Conservation (phyloP, 2,113 vertebrate genomes). For the Cebidichthys violaceus region DNA sequence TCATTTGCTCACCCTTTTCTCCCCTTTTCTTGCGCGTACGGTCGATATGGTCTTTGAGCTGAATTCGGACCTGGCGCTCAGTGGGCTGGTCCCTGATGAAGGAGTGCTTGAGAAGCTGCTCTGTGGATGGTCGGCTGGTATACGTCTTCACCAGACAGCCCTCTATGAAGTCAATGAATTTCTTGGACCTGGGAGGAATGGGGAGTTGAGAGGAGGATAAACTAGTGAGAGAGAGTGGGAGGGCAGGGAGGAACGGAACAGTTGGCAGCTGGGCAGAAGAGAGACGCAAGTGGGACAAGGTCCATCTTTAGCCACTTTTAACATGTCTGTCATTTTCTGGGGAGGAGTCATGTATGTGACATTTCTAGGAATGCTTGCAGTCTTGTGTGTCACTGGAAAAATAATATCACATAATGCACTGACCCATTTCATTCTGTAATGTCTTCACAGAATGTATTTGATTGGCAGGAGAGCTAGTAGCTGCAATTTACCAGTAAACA, state of each 20-base stretch:
- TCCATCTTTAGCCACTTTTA: not conserved
- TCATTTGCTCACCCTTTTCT: conserved; percentile 87
- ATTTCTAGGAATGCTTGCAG: not conserved
- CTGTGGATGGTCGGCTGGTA: conserved; percentile 90
- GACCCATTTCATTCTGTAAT: not conserved
- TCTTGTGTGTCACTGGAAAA: not conserved
- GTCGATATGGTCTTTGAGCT: conserved; percentile 95
- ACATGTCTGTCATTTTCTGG: not conserved
- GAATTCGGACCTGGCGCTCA: conserved; percentile 93
- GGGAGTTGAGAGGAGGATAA: conserved; percentile 36
- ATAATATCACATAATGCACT: not conserved
- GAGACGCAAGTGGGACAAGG: not conserved
- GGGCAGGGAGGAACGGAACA: not conserved
- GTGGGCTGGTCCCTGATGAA: conserved; percentile 95
- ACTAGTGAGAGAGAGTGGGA: conserved; percentile 5
- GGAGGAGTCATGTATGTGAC: not conserved
- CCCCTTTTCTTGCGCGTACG: conserved; percentile 92
- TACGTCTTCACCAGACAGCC: conserved; percentile 95
- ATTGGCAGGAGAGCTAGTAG: not conserved
- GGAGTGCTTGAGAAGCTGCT: conserved; percentile 92
- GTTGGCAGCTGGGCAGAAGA: not conserved
- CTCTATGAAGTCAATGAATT: conserved; percentile 95
- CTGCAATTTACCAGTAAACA: not conserved
- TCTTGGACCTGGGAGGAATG: conserved; percentile 89
- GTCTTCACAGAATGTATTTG: not conserved